A percentile compares a stretch with the other conserved stretches of the same genome.
These are phyloP conservation scores for Pogona vitticeps DNA, from an alignment of 2,113 vertebrate species.

Conservation along the genomic window DNA sequence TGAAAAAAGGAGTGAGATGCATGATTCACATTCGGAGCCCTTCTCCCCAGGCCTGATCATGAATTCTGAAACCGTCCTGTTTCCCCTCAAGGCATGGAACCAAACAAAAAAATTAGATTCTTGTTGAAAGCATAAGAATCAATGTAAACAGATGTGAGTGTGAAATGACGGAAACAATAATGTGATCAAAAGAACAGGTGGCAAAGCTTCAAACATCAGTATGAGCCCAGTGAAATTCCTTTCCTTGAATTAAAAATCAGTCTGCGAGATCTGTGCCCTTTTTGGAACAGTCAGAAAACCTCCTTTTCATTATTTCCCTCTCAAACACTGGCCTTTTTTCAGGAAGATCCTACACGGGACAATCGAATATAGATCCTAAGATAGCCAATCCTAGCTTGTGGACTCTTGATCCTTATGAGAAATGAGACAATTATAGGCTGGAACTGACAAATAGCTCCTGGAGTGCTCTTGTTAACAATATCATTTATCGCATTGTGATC, in stretches of 20 bases:
- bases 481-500: no score
- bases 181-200: conserved; percentile 14
- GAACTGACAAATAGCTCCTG: no score
- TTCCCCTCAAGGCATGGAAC: conserved; percentile 26
- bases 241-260: not conserved
- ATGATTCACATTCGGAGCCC: not conserved
- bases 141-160: conserved; percentile 12
- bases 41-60: not conserved
- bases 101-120: conserved; percentile 22
- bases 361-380: not conserved
- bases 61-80: not conserved
- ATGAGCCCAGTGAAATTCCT: not conserved
- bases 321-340: not conserved
- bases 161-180: conserved; percentile 39
- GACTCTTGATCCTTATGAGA: not conserved
- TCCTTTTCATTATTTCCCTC: not conserved
- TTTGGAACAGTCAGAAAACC: not conserved
- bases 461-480: no score
- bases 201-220: conserved; percentile 17
- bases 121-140: conserved; percentile 20
- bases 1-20: not conserved
- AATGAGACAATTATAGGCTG: not conserved
- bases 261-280: not conserved
- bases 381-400: not conserved
- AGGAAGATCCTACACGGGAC: not conserved